These are phyloP conservation scores for Bellardia pandia DNA, from an alignment of 2,888 invertebrate species.

Conservation along the genomic window DNA sequence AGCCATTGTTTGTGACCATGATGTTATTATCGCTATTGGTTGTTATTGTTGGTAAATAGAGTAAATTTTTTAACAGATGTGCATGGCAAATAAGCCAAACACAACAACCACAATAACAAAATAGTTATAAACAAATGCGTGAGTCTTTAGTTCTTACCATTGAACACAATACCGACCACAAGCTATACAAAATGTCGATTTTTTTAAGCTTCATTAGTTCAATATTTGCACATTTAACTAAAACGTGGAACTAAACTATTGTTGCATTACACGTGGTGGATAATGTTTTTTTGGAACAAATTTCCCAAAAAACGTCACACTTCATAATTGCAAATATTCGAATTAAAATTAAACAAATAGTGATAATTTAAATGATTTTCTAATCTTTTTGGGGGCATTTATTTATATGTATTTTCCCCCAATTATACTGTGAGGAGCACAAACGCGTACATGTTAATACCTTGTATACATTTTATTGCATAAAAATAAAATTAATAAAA, in stretches of 20 bases:
- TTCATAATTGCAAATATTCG: too few species aligned
- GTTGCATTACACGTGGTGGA: slow-evolving; percentile 21
- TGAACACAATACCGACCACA: slow-evolving; percentile 28
- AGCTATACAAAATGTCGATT: not conserved
- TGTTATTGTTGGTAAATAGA: too few species aligned
- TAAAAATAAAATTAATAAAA: too few species aligned
- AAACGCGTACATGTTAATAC: too few species aligned
- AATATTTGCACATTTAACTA: too few species aligned
- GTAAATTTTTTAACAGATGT: slow-evolving; percentile 23
- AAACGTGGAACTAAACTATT: not conserved
- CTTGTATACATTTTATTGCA: too few species aligned
- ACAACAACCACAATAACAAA: slow-evolving; percentile 8
- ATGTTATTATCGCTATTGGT: not conserved
- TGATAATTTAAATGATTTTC: too few species aligned
- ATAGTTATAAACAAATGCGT: slow-evolving; percentile 5
- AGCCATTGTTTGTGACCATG: slow-evolving; percentile 42
- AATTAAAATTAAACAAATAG: too few species aligned
- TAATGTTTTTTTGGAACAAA: not conserved
- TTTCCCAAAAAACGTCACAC: too few species aligned
- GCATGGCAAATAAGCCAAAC: not conserved
- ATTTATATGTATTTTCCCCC: too few species aligned
- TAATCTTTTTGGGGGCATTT: too few species aligned
- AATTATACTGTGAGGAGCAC: too few species aligned
- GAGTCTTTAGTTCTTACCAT: slow-evolving; percentile 2
- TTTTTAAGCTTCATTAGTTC: slow-evolving; percentile 17